Evolutionary conservation across 2,888 invertebrate species (phyloP).

Genomic region (Cartodere bifasciata): DNA sequence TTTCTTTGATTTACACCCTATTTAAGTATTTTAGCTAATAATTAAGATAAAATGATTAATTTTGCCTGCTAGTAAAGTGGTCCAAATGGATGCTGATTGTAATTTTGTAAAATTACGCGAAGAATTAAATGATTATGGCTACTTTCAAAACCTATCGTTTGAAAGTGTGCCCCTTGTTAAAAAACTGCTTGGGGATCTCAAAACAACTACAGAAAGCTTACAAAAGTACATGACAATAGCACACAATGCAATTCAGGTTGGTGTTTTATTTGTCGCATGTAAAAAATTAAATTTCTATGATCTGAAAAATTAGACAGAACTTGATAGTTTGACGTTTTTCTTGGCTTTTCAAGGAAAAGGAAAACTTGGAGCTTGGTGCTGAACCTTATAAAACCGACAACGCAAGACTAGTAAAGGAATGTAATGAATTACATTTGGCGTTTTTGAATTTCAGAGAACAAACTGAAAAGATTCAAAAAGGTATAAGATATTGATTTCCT

Average conservation of each 20-base stretch:
- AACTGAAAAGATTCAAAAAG: constrained; percentile 43
- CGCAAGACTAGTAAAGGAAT: constrained; percentile 60
- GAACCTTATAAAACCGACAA: constrained; percentile 76
- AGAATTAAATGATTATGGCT: constrained; percentile 73
- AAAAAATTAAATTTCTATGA: constrained; percentile 5
- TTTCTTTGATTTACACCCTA: too few relatives aligned
- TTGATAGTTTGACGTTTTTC: constrained; percentile 8
- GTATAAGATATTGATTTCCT: too few relatives aligned
- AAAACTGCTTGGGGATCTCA: constrained; percentile 65
- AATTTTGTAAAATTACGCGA: constrained; percentile 37
- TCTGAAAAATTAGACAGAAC: constrained; percentile 1
- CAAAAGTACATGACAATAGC: constrained; percentile 71
- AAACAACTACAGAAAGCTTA: constrained; percentile 78
- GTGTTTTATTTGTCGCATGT: constrained; percentile 10
- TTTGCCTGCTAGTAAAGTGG: too few relatives aligned
- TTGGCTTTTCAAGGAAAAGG: constrained; percentile 46
- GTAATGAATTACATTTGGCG: constrained; percentile 58
- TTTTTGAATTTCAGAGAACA: constrained; percentile 53
- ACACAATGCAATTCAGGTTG: constrained; percentile 52
- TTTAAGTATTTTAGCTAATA: too few relatives aligned
- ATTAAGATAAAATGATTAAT: too few relatives aligned
- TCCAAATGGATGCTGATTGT: too few relatives aligned
- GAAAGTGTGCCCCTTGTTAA: constrained; percentile 73
- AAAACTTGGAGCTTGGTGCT: constrained; percentile 53
- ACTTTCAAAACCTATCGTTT: constrained; percentile 58